Percentiles rank a stretch among this genome's conserved stretches.
These are phyloP conservation scores for Lasiurus borealis DNA, from an alignment of 2,113 vertebrate genomes.

Conservation along the genomic window DNA sequence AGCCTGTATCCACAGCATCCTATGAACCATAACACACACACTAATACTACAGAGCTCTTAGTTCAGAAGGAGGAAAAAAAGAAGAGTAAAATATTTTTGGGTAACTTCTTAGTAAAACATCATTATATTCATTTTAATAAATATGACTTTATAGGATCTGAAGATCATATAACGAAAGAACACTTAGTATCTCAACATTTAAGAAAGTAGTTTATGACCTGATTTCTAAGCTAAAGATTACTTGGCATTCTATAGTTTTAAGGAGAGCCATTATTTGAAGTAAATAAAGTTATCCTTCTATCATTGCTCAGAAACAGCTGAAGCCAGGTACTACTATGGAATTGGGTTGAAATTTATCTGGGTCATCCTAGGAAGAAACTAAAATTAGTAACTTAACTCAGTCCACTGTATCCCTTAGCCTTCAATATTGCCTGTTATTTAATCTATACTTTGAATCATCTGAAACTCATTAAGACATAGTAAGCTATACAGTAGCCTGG, in stretches of 20 bases:
- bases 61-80: neutral
- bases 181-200: neutral
- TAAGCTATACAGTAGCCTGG: neutral
- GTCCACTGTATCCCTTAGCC: neutral
- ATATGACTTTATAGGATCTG: neutral
- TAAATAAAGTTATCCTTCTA: neutral
- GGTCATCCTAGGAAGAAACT: neutral
- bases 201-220: neutral
- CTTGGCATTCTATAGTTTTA: neutral
- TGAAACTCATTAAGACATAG: neutral
- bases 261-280: neutral
- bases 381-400: neutral
- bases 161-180: neutral
- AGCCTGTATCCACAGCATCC: neutral
- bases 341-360: neutral
- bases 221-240: neutral
- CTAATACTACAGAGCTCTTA: neutral
- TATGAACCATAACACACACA: neutral
- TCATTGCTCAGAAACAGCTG: neutral
- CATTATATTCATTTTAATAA: constrained; percentile 32
- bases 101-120: neutral
- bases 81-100: neutral
- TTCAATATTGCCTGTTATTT: neutral
- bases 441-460: neutral
- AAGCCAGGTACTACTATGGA: neutral